These are phyloP conservation scores for Podargus strigoides DNA, from an alignment of 2,797 vertebrate species.

Conservation along the genomic window DNA sequence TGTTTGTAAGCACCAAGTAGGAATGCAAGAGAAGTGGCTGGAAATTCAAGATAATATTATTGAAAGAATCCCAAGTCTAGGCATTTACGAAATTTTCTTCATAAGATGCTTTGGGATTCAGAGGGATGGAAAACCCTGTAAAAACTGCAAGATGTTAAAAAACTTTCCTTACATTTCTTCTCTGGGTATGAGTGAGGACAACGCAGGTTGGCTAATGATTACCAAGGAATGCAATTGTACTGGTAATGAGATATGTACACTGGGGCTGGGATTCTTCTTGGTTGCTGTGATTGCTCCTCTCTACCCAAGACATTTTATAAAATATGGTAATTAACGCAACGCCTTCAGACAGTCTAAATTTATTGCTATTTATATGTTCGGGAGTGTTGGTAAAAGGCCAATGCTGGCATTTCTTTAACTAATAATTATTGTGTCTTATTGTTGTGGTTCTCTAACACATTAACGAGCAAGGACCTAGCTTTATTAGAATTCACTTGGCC, in stretches of 20 bases:
- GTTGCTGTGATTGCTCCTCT: conserved; percentile 2
- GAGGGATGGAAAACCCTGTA: background rate
- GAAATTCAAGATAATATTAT: background rate
- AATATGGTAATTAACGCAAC: conserved; percentile 78
- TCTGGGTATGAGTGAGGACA: background rate
- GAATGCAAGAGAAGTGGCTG: background rate
- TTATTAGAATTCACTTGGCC: conserved; percentile 82
- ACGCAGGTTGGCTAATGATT: background rate
- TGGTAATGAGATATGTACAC: conserved; percentile 1
- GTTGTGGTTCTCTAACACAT: conserved; percentile 76
- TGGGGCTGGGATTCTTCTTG: background rate
- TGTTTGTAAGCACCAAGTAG: background rate
- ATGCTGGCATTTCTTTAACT: conserved; percentile 78
- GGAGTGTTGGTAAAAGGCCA: conserved; percentile 78
- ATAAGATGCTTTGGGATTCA: background rate
- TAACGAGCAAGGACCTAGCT: conserved; percentile 73
- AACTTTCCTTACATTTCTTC: background rate
- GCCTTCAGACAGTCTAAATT: conserved; percentile 72
- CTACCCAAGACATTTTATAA: conserved; percentile 56
- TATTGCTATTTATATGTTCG: conserved; percentile 72
- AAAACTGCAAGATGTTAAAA: background rate
- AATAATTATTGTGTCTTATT: conserved; percentile 83
- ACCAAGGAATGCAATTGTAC: conserved; percentile 8
- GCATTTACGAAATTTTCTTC: background rate
- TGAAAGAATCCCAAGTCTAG: background rate